Conservation (phyloP, 2,888 invertebrate genomes). For the Aleiodes leptofemur region DNA sequence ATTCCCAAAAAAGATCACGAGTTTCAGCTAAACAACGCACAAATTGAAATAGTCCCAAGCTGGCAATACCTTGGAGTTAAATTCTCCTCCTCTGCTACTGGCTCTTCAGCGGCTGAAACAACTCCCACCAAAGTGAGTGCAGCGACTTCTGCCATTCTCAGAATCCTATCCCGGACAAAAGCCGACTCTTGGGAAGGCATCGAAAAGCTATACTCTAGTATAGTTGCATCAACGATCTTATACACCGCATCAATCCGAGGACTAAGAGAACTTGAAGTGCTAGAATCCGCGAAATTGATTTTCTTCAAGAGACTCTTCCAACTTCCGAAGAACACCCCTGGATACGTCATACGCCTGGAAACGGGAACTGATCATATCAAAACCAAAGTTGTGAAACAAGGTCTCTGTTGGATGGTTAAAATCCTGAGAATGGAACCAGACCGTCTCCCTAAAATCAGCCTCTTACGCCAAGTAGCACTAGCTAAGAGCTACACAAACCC, state of each 20-base stretch:
- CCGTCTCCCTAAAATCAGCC: neutral
- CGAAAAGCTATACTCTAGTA: too few relatives aligned
- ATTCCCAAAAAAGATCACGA: slow-evolving; percentile 3
- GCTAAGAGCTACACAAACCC: neutral
- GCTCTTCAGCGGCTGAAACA: neutral
- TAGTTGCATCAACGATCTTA: too few relatives aligned
- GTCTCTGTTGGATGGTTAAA: too few relatives aligned
- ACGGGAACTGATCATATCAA: too few relatives aligned
- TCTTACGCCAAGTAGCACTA: neutral
- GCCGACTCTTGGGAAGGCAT: too few relatives aligned
- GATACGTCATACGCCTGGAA: too few relatives aligned
- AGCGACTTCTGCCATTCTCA: too few relatives aligned
- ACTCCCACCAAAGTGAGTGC: slow-evolving; percentile 7
- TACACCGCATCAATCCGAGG: slow-evolving; percentile 25
- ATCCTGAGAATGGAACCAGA: neutral
- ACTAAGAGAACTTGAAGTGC: slow-evolving; percentile 26
- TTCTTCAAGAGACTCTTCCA: slow-evolving; percentile 34
- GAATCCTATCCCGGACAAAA: too few relatives aligned
- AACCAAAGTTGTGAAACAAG: too few relatives aligned
- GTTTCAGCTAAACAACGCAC: slow-evolving; percentile 3
- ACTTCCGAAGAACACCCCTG: slow-evolving; percentile 28
- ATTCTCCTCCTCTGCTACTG: slow-evolving; percentile 19
- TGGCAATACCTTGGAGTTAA: slow-evolving; percentile 30
- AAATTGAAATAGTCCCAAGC: neutral
- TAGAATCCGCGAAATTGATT: slow-evolving; percentile 12